phyloP scores from a whole-genome alignment of 2,797 vertebrate genomes.

The Takifugu rubripes region DNA sequence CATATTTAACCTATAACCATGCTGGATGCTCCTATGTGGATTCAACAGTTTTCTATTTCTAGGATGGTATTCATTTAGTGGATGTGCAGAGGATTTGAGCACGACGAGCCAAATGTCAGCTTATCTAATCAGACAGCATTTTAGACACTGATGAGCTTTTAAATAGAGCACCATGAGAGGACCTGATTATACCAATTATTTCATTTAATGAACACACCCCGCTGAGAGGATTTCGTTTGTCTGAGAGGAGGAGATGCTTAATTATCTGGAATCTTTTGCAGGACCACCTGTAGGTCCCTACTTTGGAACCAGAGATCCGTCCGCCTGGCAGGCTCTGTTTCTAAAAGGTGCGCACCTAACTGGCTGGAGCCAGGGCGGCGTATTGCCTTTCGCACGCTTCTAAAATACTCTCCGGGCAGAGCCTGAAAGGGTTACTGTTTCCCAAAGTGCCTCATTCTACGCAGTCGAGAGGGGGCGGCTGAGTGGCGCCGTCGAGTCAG shows the following conservation, averaged over 20 bases:
- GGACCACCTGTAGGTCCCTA: slow-evolving; percentile 43
- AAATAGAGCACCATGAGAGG: slow-evolving; percentile 9
- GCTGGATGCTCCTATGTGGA: slow-evolving; percentile 24
- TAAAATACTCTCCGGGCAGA: slow-evolving; percentile 77
- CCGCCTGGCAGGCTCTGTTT: slow-evolving; percentile 53
- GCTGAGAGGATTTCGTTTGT: not conserved
- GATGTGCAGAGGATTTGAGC: slow-evolving; percentile 16
- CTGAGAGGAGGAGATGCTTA: not conserved
- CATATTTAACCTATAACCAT: slow-evolving; percentile 27
- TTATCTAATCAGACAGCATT: slow-evolving; percentile 20
- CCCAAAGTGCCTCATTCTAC: slow-evolving; percentile 83
- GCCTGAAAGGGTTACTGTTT: slow-evolving; percentile 85
- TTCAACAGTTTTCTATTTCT: slow-evolving; percentile 36
- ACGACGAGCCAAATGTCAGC: slow-evolving; percentile 10
- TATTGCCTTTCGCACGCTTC: slow-evolving; percentile 81
- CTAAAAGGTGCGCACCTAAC: slow-evolving; percentile 72
- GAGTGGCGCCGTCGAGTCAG: slow-evolving; percentile 85
- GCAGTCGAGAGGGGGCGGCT: slow-evolving; percentile 82
- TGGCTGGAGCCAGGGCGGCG: slow-evolving; percentile 68
- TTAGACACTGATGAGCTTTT: slow-evolving; percentile 8
- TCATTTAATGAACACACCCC: not conserved
- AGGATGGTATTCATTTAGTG: slow-evolving; percentile 22
- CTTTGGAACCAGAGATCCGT: slow-evolving; percentile 48
- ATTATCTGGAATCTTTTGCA: slow-evolving; percentile 11
- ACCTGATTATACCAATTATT: no score